phyloP scores from a whole-genome alignment of 2,888 invertebrate species.

The Chrysomela aeneicollis region DNA sequence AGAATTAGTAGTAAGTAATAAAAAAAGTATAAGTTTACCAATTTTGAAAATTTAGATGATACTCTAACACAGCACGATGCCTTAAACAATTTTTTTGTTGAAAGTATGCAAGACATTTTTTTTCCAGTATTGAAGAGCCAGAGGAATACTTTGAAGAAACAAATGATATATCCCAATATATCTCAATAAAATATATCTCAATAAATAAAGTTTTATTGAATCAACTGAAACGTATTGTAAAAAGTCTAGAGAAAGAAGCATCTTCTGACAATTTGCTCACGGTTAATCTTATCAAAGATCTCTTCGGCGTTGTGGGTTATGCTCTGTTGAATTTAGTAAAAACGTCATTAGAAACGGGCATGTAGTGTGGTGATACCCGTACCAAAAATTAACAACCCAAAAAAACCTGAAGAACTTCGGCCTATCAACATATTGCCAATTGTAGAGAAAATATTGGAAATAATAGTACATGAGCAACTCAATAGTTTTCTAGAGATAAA shows the following conservation, averaged over 20 bases:
- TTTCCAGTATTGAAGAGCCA: not conserved
- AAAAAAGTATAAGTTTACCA: not conserved
- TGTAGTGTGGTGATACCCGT: not conserved
- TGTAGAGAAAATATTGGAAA: not conserved
- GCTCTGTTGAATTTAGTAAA: not conserved
- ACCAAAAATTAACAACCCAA: not conserved
- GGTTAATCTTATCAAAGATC: not conserved
- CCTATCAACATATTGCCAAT: not conserved
- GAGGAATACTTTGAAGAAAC: constrained; percentile 4
- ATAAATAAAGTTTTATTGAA: not conserved
- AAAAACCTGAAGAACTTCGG: constrained; percentile 1
- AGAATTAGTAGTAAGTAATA: not conserved
- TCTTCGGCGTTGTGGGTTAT: not conserved
- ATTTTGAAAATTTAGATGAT: not conserved
- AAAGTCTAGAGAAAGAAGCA: not conserved
- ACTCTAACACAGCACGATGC: not conserved
- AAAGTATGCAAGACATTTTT: constrained; percentile 2
- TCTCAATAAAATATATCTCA: not conserved
- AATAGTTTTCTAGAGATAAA: constrained; percentile 2
- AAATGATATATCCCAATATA: not conserved
- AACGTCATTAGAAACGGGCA: not conserved
- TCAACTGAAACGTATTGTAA: not conserved
- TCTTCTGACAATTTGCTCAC: not conserved
- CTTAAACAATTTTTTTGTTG: not conserved
- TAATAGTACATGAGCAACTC: not conserved